These are phyloP conservation scores for Callopanchax toddi DNA, from an alignment of 2,113 vertebrate genomes.

Conservation along the genomic window DNA sequence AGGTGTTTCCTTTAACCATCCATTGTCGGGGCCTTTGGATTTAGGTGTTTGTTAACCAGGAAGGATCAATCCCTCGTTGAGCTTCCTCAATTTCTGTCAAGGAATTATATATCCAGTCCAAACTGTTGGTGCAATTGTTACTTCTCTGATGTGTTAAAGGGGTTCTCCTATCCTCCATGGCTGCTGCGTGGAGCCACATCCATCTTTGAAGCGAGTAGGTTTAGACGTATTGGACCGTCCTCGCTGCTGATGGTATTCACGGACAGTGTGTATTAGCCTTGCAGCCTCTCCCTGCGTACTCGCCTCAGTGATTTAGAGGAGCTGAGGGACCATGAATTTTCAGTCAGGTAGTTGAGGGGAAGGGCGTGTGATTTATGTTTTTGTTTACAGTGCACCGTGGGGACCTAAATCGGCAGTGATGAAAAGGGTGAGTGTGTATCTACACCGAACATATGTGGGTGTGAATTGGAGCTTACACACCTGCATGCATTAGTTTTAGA, in stretches of 20 bases:
- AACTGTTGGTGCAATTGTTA: constrained; percentile 23
- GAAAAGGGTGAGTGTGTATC: constrained; percentile 14
- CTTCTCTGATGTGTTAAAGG: background rate
- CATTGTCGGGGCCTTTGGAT: constrained; percentile 17
- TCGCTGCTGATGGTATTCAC: constrained; percentile 53
- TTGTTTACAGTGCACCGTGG: constrained; percentile 50
- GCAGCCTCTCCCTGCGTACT: constrained; percentile 26
- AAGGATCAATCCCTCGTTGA: constrained; percentile 2
- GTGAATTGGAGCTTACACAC: background rate
- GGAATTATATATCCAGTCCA: constrained; percentile 1
- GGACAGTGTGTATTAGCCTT: constrained; percentile 53
- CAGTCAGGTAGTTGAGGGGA: constrained; percentile 38
- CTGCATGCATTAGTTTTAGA: background rate
- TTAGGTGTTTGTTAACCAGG: constrained; percentile 31
- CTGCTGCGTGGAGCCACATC: constrained; percentile 11
- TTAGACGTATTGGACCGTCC: constrained; percentile 29
- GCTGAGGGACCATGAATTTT: constrained; percentile 53
- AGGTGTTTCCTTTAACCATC: constrained; percentile 23
- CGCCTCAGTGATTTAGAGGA: constrained; percentile 51
- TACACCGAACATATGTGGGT: constrained; percentile 13
- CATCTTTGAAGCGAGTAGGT: constrained; percentile 35
- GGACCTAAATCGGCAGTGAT: constrained; percentile 48
- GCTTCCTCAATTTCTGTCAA: constrained; percentile 6
- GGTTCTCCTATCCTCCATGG: constrained; percentile 1
- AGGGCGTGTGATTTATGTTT: constrained; percentile 53